phyloP scores from a whole-genome alignment of 2,797 vertebrate species.

The Sebastolobus alascanus region DNA sequence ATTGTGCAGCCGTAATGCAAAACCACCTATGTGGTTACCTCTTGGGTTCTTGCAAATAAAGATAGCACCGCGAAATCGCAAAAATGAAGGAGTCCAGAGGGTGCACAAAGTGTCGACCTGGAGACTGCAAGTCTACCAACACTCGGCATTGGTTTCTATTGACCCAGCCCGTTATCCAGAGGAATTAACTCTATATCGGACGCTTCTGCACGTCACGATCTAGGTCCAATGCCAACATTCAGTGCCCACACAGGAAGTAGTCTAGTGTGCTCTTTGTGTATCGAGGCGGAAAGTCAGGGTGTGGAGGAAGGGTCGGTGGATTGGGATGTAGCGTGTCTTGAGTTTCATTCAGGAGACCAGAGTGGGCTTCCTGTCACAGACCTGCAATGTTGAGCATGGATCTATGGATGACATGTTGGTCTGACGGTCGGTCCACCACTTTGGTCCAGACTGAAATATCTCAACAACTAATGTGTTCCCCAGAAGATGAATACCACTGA shows the following conservation, averaged over 20 bases:
- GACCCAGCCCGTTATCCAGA: neutral
- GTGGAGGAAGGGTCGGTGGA: neutral
- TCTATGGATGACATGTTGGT: no score
- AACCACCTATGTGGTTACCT: neutral
- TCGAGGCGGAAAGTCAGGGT: neutral
- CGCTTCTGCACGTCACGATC: neutral
- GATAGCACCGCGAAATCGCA: neutral
- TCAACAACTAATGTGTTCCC: no score
- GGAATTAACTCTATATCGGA: neutral
- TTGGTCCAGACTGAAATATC: no score
- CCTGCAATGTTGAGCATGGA: no score
- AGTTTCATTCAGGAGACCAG: neutral
- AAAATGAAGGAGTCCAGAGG: neutral
- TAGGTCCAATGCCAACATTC: neutral
- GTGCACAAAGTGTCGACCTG: neutral
- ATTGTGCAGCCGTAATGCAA: neutral
- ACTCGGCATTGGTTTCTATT: conserved; percentile 4
- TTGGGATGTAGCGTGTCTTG: neutral
- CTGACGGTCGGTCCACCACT: no score
- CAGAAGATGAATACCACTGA: no score
- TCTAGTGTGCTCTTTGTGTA: neutral
- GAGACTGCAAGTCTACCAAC: neutral
- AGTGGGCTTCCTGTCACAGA: no score
- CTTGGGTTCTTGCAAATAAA: neutral
- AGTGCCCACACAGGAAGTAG: neutral